A percentile compares a stretch with the other conserved stretches of the same genome.
Evolutionary conservation across 2,888 invertebrate species (phyloP).

Genomic region (Ceramica pisi): DNA sequence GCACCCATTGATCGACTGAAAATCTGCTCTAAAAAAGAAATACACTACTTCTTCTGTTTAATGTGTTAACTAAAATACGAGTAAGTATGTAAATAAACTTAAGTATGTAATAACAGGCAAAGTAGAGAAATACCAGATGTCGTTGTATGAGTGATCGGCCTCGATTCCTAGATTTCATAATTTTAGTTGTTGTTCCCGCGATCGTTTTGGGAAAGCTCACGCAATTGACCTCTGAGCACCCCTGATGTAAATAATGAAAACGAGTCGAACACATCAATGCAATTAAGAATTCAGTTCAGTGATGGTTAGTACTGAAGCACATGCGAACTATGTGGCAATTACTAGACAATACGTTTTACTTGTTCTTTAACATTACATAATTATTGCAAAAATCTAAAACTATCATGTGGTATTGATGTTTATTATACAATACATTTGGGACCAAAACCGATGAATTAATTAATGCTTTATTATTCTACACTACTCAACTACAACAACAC

Average conservation of each 20-base stretch:
- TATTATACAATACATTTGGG: constrained; percentile 2
- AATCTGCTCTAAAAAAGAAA: background rate
- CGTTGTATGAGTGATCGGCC: background rate
- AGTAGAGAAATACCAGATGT: background rate
- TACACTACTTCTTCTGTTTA: background rate
- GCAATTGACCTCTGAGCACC: background rate
- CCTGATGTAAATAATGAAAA: constrained; percentile 34
- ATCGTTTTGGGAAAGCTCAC: background rate
- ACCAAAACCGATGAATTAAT: constrained; percentile 25
- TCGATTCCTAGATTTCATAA: background rate
- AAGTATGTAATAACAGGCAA: no score
- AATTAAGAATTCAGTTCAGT: constrained; percentile 20
- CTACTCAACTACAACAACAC: constrained; percentile 42
- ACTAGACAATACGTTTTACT: constrained; percentile 6
- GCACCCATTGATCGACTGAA: background rate
- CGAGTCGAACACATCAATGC: constrained; percentile 27
- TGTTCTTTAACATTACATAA: background rate
- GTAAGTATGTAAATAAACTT: background rate
- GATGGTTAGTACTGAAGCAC: constrained; percentile 28
- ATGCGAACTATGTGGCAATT: constrained; percentile 26
- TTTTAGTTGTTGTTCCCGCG: background rate
- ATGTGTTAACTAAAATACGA: background rate
- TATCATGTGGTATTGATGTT: background rate
- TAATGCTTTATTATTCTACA: constrained; percentile 18
- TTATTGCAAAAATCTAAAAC: background rate